These are phyloP conservation scores for Aptenodytes patagonicus DNA, from an alignment of 2,113 vertebrate genomes.

Conservation along the genomic window DNA sequence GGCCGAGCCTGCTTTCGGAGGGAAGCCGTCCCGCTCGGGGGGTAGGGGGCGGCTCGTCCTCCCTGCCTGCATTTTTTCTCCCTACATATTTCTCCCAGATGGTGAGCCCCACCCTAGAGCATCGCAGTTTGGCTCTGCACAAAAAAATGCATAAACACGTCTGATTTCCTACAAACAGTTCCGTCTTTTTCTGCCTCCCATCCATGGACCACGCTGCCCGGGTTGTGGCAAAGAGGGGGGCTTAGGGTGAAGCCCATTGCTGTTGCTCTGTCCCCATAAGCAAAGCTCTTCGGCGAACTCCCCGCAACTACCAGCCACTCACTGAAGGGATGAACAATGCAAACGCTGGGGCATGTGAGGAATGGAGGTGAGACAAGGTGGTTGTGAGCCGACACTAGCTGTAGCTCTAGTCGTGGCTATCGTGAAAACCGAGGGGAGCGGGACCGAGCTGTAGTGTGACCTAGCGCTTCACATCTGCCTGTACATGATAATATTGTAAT, in stretches of 20 bases:
- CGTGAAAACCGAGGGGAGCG: background rate
- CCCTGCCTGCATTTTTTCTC: slow-evolving; percentile 27
- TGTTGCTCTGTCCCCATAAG: background rate
- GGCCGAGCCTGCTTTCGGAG: slow-evolving; percentile 60
- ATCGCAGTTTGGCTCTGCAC: background rate
- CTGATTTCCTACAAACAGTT: background rate
- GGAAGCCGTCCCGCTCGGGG: slow-evolving; percentile 39
- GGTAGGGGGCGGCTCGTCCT: background rate
- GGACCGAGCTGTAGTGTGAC: background rate
- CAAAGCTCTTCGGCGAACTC: background rate
- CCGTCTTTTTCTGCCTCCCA: background rate
- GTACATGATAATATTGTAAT: background rate
- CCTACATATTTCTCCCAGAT: slow-evolving; percentile 54
- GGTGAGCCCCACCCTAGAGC: slow-evolving; percentile 47
- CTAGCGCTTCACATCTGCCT: background rate
- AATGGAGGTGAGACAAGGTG: background rate
- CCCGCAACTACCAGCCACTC: rapidly evolving
- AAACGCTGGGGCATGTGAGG: background rate
- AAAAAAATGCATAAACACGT: background rate
- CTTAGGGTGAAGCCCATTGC: background rate
- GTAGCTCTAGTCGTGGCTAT: rapidly evolving
- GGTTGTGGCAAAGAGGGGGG: background rate
- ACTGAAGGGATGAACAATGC: background rate
- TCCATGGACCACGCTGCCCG: rapidly evolving
- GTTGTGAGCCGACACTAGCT: rapidly evolving